Evolutionary conservation across 2,888 invertebrate species (phyloP), one percentile per base, ranked within the genome.

Genomic region (Elegia similella): DNA sequence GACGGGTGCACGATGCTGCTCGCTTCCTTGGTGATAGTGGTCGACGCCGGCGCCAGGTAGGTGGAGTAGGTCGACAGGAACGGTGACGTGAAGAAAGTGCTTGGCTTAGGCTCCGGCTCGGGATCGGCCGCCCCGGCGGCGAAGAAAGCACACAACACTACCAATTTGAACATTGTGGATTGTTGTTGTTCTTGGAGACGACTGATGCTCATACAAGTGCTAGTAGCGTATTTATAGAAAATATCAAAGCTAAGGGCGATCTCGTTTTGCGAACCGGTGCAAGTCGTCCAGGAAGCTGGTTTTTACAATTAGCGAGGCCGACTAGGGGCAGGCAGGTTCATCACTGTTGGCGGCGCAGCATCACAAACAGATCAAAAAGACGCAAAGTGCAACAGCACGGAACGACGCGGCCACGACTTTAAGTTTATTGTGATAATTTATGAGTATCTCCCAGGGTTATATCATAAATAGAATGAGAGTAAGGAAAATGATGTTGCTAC

Each of bases 81-180:
- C 56, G 79, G 62, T 6, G 78, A 80, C 12, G 76, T 62, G 30
- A 71, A 61, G 52, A 64, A 68, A 8, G 48, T 48, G 48, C 56
- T 16, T 2, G 66, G 47, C 46, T 62, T 43, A 42, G 69, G 23
- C 10, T 65, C 48, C 38, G 64, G 55, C 17, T 75, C 67, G 7
- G 86, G 87, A 63, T 84, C 78, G 65, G 93, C 94, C 57, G 84
- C 76, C 66, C 84, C 93, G 68, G 90, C 84, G 69, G 93, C 93
- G 72, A 94, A 74, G 72, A 94, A 82, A 83, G 93, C 92, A 77
- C 88, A 93, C 92, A 94, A 92, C 78, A 93, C 92, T 85, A 93
- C 92, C 86, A 88, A 70, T 73, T 88, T 90, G 75, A 79, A 88
- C 89, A 92, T 92, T 73, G 78, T 89, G 82, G 82, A 85, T 78